A percentile compares a stretch with the other conserved stretches of the same genome.
Evolutionary conservation across 2,888 invertebrate species (phyloP).

Genomic region (Lottia gigantea): DNA sequence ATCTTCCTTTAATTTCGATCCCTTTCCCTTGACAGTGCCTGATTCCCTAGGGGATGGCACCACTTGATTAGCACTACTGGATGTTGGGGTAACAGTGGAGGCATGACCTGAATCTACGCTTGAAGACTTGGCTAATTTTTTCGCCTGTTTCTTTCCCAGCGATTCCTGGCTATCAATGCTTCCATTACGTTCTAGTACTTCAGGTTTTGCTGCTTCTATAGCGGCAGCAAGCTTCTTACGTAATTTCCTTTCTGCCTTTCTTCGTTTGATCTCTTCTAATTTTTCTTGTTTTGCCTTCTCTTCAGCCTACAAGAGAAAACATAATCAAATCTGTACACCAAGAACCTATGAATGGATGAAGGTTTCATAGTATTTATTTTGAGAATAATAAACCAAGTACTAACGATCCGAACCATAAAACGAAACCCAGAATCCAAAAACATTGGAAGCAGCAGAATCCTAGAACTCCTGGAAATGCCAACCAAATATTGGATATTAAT

Average conservation of each 20-base stretch:
- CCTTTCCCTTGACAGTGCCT: conserved; percentile 10
- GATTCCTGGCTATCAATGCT: conserved; percentile 18
- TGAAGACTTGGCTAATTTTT: conserved; percentile 26
- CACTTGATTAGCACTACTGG: conserved; percentile 9
- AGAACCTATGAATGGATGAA: no score
- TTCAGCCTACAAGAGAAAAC: conserved; percentile 44
- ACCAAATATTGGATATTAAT: no score
- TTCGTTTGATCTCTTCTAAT: conserved; percentile 57
- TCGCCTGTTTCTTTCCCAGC: conserved; percentile 32
- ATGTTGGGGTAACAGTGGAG: not conserved
- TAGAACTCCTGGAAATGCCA: no score
- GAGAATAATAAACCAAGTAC: no score
- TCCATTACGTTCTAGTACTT: conserved; percentile 1
- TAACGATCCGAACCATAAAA: no score
- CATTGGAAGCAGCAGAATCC: no score
- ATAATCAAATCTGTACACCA: no score
- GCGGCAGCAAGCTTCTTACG: conserved; percentile 14
- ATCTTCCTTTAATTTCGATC: not conserved
- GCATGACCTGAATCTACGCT: not conserved
- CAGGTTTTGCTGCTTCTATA: conserved; percentile 14
- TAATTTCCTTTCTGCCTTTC: conserved; percentile 37
- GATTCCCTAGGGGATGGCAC: not conserved
- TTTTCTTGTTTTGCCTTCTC: conserved; percentile 51
- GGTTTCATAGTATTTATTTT: no score
- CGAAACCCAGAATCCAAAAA: no score